phyloP scores from a whole-genome alignment of 2,797 vertebrate genomes.

The Leontopithecus rosalia region DNA sequence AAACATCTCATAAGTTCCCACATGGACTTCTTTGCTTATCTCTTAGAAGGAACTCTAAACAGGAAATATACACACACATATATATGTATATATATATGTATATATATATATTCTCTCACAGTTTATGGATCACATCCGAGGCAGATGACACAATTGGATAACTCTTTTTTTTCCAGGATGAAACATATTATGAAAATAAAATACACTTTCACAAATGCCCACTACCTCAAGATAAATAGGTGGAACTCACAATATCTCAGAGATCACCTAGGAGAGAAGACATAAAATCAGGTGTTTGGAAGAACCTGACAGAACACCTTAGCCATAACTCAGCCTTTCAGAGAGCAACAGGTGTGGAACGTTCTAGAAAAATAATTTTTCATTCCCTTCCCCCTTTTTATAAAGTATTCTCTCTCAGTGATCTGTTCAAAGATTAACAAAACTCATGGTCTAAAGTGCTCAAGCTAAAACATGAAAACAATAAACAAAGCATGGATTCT shows the following conservation, averaged over 20 bases:
- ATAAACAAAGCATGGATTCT: not conserved
- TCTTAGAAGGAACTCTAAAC: not conserved
- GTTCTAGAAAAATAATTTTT: not conserved
- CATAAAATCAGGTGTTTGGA: not conserved
- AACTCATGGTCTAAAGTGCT: not conserved
- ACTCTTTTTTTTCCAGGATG: not conserved
- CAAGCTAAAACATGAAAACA: not conserved
- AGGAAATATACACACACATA: not conserved
- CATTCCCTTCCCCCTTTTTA: not conserved
- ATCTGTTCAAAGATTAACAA: not conserved
- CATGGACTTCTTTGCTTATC: not conserved
- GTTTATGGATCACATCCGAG: not conserved
- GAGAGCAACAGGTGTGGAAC: not conserved
- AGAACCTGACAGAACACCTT: not conserved
- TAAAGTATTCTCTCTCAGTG: not conserved
- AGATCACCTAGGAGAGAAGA: not conserved
- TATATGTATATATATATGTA: too few species aligned
- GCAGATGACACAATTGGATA: not conserved
- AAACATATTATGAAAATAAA: slow-evolving; percentile 37
- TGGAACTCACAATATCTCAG: not conserved
- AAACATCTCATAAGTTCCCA: not conserved
- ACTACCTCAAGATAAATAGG: not conserved
- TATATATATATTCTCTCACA: not conserved
- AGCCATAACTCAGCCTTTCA: not conserved
- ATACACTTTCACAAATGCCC: not conserved